phyloP scores from a whole-genome alignment of 2,797 vertebrate genomes.

The Salarias fasciatus region DNA sequence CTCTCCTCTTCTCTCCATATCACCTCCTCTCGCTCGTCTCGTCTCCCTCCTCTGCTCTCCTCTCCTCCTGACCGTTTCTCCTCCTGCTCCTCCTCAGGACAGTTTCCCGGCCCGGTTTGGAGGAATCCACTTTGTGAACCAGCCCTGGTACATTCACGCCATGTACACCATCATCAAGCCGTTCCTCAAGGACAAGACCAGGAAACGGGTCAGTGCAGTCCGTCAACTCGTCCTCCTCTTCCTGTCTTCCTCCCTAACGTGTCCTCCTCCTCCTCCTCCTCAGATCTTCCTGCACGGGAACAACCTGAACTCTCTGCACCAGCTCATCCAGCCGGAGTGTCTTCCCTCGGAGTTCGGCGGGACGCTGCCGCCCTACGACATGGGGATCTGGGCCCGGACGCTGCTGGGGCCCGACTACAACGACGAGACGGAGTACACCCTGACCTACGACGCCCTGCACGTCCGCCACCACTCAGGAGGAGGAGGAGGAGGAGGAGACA shows the following conservation, averaged over 20 bases:
- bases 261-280: not conserved
- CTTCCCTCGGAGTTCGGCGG: conserved; percentile 97
- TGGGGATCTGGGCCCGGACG: conserved; percentile 96
- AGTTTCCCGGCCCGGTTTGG: conserved; percentile 98
- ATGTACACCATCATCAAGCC: conserved; percentile 97
- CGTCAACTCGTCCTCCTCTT: too few relatives aligned
- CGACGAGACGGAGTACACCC: conserved; percentile 93
- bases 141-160: conserved; percentile 98
- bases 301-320: conserved; percentile 97
- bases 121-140: conserved; percentile 98
- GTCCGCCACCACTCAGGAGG: conserved; percentile 81
- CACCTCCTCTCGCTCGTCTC: too few relatives aligned
- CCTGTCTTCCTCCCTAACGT: not conserved
- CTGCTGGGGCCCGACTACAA: conserved; percentile 95
- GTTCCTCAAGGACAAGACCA: conserved; percentile 98
- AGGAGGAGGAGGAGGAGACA: conserved; percentile 56
- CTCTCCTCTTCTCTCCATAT: too few relatives aligned
- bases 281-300: conserved; percentile 99
- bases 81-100: too few relatives aligned
- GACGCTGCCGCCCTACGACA: conserved; percentile 95
- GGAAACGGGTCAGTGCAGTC: conserved; percentile 90
- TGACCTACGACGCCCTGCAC: conserved; percentile 89
- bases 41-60: too few relatives aligned
- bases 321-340: conserved; percentile 95
- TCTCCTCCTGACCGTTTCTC: too few relatives aligned